A percentile compares a stretch with the other conserved stretches of the same genome.
Conservation (phyloP, 1,140 invertebrate species). For the Venturia canescens region DNA sequence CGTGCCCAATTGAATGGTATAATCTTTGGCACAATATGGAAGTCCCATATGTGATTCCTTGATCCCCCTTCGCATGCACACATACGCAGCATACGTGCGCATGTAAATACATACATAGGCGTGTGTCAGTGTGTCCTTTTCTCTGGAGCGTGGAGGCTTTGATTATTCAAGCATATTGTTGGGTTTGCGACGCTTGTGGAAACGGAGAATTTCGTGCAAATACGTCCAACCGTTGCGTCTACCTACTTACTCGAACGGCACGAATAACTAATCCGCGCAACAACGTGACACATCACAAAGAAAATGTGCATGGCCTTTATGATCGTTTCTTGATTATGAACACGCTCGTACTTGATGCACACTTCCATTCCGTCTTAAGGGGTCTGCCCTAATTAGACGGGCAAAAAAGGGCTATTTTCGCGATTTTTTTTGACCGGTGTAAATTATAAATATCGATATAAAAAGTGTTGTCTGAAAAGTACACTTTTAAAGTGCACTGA, state of each 20-base stretch:
- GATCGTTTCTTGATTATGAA: neutral
- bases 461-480: too few species aligned
- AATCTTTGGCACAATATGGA: slow-evolving; percentile 17
- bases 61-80: neutral
- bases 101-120: too few species aligned
- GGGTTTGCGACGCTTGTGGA: neutral
- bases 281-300: neutral
- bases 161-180: slow-evolving; percentile 6
- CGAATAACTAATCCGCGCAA: neutral
- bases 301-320: neutral
- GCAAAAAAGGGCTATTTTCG: too few species aligned
- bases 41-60: neutral
- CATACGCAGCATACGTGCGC: neutral
- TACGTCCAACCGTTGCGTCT: neutral
- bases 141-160: neutral
- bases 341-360: neutral
- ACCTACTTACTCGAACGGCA: neutral
- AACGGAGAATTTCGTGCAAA: neutral
- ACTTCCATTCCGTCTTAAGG: too few species aligned
- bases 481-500: too few species aligned
- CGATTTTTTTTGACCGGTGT: too few species aligned
- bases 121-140: neutral
- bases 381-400: too few species aligned
- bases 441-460: too few species aligned
- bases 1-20: slow-evolving; percentile 43